Evolutionary conservation across 2,797 vertebrate genomes (phyloP).

Genomic region (Podarcis siculus): DNA sequence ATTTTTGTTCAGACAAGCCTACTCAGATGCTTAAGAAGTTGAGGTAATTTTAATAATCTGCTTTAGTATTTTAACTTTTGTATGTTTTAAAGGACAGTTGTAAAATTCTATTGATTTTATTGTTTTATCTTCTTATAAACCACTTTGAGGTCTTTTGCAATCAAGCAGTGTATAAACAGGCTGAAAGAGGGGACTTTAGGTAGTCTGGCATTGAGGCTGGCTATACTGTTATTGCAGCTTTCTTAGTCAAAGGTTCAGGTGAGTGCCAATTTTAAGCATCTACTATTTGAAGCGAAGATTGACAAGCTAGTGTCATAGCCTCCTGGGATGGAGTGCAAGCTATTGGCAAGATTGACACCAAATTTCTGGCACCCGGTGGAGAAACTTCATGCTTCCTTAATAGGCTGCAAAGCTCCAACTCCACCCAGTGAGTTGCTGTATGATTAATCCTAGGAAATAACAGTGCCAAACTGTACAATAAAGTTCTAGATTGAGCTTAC

Average conservation of each 20-base stretch:
- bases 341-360: background rate
- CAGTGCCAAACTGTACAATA: background rate
- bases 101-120: too few relatives aligned
- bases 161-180: too few relatives aligned
- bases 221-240: background rate
- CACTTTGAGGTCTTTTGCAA: too few relatives aligned
- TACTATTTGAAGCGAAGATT: background rate
- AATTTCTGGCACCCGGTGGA: background rate
- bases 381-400: background rate
- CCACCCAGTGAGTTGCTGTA: background rate
- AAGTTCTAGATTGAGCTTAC: conserved; percentile 21
- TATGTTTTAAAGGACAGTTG: too few relatives aligned
- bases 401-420: background rate
- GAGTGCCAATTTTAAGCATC: background rate
- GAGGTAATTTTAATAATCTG: too few relatives aligned
- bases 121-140: too few relatives aligned
- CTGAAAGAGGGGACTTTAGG: background rate
- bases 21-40: too few relatives aligned
- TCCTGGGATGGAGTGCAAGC: background rate
- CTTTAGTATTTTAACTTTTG: too few relatives aligned
- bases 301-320: background rate
- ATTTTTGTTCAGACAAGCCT: too few relatives aligned
- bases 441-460: background rate
- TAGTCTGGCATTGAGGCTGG: background rate
- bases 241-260: background rate